phyloP scores from a whole-genome alignment of 2,797 vertebrate species.

The Melanotaenia nigrans region DNA sequence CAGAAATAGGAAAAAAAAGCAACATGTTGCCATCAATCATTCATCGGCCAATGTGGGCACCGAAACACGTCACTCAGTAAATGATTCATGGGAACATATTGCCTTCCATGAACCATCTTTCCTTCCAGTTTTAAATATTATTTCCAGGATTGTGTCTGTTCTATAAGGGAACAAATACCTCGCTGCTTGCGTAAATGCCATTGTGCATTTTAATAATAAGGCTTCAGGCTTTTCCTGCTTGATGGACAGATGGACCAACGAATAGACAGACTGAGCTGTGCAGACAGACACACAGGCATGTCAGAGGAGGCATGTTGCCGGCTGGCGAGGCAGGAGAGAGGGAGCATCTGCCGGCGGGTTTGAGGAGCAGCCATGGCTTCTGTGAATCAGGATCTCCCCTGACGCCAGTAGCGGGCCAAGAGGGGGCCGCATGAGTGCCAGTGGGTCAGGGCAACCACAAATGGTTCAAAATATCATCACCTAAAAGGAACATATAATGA shows the following conservation, averaged over 20 bases:
- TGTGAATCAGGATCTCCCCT: conserved; percentile 72
- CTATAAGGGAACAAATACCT: conserved; percentile 8
- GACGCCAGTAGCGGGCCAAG: conserved; percentile 60
- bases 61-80: conserved; percentile 57
- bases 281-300: conserved; percentile 58
- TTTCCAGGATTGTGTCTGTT: conserved; percentile 27
- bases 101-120: conserved; percentile 56
- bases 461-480: conserved; percentile 61
- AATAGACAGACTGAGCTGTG: conserved; percentile 62
- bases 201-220: conserved; percentile 20
- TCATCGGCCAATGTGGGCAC: conserved; percentile 69
- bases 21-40: conserved; percentile 75
- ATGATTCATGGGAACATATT: conserved; percentile 75
- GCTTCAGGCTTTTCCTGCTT: conserved; percentile 41
- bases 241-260: conserved; percentile 69
- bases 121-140: conserved; percentile 48
- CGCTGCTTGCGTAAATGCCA: conserved; percentile 27
- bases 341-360: conserved; percentile 79
- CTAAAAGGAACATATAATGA: conserved; percentile 27
- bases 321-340: conserved; percentile 67
- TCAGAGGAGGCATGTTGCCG: conserved; percentile 63
- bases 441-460: conserved; percentile 63
- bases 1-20: conserved; percentile 38
- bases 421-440: conserved; percentile 57
- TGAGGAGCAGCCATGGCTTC: conserved; percentile 76